A percentile compares a stretch with the other conserved stretches of the same genome.
Evolutionary conservation across 2,888 invertebrate species (phyloP).

Genomic region (Ornithoptera priamus): DNA sequence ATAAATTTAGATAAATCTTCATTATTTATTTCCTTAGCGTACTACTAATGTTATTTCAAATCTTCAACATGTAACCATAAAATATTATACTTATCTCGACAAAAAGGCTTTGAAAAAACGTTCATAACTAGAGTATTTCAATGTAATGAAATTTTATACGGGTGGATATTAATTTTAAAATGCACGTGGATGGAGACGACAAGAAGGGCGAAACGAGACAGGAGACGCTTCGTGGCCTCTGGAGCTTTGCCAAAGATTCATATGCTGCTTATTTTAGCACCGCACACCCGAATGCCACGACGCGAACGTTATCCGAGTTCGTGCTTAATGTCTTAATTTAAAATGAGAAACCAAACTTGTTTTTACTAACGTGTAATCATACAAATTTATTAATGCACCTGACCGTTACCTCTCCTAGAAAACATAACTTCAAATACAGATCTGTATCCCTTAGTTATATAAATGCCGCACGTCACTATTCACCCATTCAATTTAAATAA

Average conservation of each 20-base stretch:
- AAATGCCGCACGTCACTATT: neutral
- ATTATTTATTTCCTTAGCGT: no score
- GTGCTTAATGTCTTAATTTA: slow-evolving; percentile 15
- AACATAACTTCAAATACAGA: neutral
- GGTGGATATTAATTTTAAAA: slow-evolving; percentile 25
- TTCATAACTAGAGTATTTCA: slow-evolving; percentile 14
- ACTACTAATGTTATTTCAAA: no score
- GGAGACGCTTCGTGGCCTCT: slow-evolving; percentile 66
- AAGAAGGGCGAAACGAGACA: slow-evolving; percentile 44
- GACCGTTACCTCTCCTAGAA: no score
- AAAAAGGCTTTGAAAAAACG: slow-evolving; percentile 14
- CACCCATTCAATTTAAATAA: slow-evolving; percentile 48
- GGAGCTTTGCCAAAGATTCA: slow-evolving; percentile 68
- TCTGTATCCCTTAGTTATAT: neutral
- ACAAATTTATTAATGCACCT: no score
- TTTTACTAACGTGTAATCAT: neutral
- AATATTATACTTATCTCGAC: slow-evolving; percentile 6
- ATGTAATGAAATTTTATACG: slow-evolving; percentile 29
- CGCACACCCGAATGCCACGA: slow-evolving; percentile 64
- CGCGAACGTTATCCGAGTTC: slow-evolving; percentile 12
- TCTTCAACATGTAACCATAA: neutral
- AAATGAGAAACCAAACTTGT: slow-evolving; percentile 3
- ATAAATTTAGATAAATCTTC: no score
- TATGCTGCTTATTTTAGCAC: slow-evolving; percentile 73
- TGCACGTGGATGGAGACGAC: slow-evolving; percentile 22